phyloP scores from a whole-genome alignment of 2,888 invertebrate species.

The Thera britannica region DNA sequence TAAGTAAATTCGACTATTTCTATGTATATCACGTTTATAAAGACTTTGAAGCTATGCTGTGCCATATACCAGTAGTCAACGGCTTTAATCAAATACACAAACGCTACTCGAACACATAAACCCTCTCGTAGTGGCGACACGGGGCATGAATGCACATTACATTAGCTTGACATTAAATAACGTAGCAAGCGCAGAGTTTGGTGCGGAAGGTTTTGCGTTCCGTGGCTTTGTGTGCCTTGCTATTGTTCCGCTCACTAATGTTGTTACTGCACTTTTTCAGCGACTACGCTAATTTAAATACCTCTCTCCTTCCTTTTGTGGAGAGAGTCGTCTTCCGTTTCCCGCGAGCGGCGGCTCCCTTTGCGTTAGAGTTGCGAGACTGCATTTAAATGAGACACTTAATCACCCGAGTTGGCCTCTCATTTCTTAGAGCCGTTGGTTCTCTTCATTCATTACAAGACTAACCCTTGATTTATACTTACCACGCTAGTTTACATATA shows the following conservation, averaged over 20 bases:
- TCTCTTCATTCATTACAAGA: conserved; percentile 76
- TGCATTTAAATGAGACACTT: conserved; percentile 85
- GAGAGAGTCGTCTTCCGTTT: conserved; percentile 82
- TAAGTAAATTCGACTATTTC: conserved; percentile 2
- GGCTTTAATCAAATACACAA: background rate
- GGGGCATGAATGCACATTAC: conserved; percentile 16
- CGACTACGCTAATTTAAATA: conserved; percentile 84
- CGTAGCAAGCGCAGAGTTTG: conserved; percentile 41
- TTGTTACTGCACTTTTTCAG: conserved; percentile 84
- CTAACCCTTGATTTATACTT: conserved; percentile 52
- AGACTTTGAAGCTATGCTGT: background rate
- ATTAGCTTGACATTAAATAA: conserved; percentile 42
- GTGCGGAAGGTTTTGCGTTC: conserved; percentile 63
- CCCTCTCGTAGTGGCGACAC: background rate
- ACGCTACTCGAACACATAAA: conserved; percentile 3
- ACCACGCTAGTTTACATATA: conserved; percentile 26
- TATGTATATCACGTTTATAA: background rate
- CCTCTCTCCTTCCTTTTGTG: conserved; percentile 81
- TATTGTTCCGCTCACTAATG: conserved; percentile 82
- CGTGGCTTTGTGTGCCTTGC: conserved; percentile 72
- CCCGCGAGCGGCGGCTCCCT: conserved; percentile 77
- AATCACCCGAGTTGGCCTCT: conserved; percentile 80
- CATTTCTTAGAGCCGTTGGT: conserved; percentile 77
- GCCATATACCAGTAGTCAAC: background rate
- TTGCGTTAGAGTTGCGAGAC: conserved; percentile 81